Conservation (phyloP, 2,113 vertebrate genomes). For the Hemiprocne comata region DNA sequence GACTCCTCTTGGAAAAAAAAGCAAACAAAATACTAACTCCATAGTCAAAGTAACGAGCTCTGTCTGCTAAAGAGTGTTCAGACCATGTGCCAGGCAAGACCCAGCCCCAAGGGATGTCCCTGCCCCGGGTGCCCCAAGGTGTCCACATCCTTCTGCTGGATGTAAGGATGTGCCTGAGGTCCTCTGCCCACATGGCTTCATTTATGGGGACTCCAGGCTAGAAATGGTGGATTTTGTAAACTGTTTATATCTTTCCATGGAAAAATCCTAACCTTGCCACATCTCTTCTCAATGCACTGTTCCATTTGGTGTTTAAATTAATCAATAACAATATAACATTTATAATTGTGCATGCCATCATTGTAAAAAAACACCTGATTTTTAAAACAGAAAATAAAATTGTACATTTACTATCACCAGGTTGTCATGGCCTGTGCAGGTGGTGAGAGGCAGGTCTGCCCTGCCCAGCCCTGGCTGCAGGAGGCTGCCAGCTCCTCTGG, state of each 20-base stretch:
- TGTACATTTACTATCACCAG: not conserved
- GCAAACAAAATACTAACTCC: rapidly evolving
- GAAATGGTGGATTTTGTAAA: not conserved
- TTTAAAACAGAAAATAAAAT: not conserved
- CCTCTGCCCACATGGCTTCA: not conserved
- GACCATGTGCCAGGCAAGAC: not conserved
- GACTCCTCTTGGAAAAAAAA: not conserved
- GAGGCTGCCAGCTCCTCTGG: not conserved
- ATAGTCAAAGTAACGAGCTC: not conserved
- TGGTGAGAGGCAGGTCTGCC: not conserved
- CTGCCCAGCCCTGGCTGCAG: not conserved
- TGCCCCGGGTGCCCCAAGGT: not conserved
- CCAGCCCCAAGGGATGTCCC: not conserved
- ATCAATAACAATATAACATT: not conserved
- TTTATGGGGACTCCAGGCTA: not conserved
- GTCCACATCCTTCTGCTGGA: not conserved
- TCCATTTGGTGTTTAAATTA: not conserved
- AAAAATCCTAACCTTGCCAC: not conserved
- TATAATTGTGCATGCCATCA: not conserved
- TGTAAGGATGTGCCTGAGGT: not conserved
- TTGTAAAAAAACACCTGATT: not conserved
- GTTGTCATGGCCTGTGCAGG: not conserved
- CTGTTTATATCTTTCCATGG: not conserved
- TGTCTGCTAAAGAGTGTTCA: not conserved
- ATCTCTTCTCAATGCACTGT: not conserved